These are phyloP conservation scores for Penelope pileata DNA, from an alignment of 2,113 vertebrate genomes.

Conservation along the genomic window DNA sequence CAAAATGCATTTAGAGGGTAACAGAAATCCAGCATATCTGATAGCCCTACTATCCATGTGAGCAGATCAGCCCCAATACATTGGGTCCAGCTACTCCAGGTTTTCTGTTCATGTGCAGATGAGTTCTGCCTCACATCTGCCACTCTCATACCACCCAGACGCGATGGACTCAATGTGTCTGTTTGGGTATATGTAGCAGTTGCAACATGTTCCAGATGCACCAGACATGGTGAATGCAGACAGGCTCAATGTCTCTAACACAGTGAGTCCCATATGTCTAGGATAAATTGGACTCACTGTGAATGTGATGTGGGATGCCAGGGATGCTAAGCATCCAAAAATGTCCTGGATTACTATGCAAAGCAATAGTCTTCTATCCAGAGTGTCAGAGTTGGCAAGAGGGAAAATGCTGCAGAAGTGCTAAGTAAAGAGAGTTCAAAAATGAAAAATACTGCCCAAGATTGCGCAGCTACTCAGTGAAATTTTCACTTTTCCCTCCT, in stretches of 20 bases:
- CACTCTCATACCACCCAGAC: background rate
- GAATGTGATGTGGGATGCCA: background rate
- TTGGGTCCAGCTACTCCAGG: background rate
- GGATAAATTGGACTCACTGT: background rate
- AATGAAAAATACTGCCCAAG: background rate
- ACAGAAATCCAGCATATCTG: background rate
- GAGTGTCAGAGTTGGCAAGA: background rate
- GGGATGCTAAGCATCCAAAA: background rate
- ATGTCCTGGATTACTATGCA: background rate
- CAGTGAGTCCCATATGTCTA: background rate
- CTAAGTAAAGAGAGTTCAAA: background rate
- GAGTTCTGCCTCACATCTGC: background rate
- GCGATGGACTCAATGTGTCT: background rate
- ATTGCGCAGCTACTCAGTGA: background rate
- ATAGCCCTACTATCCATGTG: background rate
- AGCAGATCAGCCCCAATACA: background rate
- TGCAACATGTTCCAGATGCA: background rate
- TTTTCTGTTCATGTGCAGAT: background rate
- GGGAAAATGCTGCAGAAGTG: background rate
- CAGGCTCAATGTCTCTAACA: background rate
- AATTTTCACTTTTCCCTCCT: background rate
- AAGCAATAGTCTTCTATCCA: background rate
- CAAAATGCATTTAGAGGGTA: background rate
- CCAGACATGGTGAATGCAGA: background rate
- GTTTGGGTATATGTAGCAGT: rapidly evolving